A percentile compares a stretch with the other conserved stretches of the same genome.
Conservation (phyloP, 2,888 invertebrate genomes). For the Norana najaformis region DNA sequence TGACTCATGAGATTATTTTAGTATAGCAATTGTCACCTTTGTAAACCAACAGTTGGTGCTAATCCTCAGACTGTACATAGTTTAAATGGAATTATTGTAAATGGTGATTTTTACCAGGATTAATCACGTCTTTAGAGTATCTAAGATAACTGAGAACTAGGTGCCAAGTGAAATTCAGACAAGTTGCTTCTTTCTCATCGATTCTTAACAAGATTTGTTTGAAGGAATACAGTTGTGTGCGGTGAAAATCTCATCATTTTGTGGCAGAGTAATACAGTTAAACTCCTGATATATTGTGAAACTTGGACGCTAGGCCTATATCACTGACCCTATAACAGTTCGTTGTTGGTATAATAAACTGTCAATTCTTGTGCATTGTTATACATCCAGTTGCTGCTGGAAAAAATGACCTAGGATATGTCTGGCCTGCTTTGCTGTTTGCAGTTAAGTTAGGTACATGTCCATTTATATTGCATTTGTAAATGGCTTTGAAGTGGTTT, state of each 20-base stretch:
- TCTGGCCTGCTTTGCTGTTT: no score
- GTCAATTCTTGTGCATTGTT: neutral
- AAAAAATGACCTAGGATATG: no score
- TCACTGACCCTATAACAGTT: no score
- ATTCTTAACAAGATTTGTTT: neutral
- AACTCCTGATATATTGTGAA: neutral
- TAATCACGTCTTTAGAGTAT: neutral
- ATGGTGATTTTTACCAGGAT: neutral
- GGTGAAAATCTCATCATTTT: neutral
- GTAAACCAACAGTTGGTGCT: neutral
- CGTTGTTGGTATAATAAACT: neutral
- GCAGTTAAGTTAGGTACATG: neutral
- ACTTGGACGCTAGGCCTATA: no score
- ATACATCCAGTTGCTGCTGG: neutral
- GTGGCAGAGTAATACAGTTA: neutral
- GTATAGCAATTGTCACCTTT: neutral
- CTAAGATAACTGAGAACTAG: no score
- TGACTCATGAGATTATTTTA: neutral
- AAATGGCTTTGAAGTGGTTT: neutral
- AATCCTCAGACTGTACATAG: neutral
- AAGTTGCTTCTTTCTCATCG: no score
- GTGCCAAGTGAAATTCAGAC: neutral
- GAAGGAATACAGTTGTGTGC: neutral
- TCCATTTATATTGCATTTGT: neutral
- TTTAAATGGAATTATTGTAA: slow-evolving; percentile 1